Base-by-base conservation (phyloP, 2,797 vertebrate species). In the Oreortyx pictus region DNA sequence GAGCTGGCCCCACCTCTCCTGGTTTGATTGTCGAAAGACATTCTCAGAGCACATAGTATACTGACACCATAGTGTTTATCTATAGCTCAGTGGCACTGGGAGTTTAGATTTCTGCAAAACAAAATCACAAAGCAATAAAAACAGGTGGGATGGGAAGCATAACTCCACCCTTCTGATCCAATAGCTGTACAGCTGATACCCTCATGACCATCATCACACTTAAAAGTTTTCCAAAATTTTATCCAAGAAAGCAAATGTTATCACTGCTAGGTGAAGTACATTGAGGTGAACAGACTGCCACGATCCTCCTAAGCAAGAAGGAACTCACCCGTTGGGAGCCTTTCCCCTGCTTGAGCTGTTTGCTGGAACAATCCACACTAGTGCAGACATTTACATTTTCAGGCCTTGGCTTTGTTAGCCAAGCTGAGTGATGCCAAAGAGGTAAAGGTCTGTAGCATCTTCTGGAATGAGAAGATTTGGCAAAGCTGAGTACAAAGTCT, bases 81-180 rank as follows among this genome's bases (percentile, higher is more conserved):
- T 66, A 37, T 15, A 35, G 39, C 57, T 92, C 61, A 67, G 37
- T 49, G 65, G 29, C 60, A 76, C 17, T 56, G 25, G 43, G 56
- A 76, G 35, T 90, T 94, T 92, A 81, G 49, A 84, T 90, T 56
- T 76, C 82, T 90, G 52, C 56, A 89, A 95, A 92, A 76, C 33
- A 90, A 82, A 96, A 88, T 66, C 43, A 67, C n/a, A 70, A 70
- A 85, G 65, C 22, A 82, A 41, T 59, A 82, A 24, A 15, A 31
- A 56, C 33, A 77, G 17, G 39, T 46, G 61, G 88, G 37, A 65
- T 29, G 23, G 89, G 87, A 94, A 66, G 43, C 52, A 91, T 59
- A 90, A 88, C 73, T 4, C 39, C 24, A n/a, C 50, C 83, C 84
- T 89, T 88, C 52, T 24, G 10, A 41, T 76, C 12, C 12, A 1